Percentiles rank a stretch among this genome's conserved stretches.
phyloP scores from a whole-genome alignment of 2,888 invertebrate genomes.

The Phyto melanocephala region DNA sequence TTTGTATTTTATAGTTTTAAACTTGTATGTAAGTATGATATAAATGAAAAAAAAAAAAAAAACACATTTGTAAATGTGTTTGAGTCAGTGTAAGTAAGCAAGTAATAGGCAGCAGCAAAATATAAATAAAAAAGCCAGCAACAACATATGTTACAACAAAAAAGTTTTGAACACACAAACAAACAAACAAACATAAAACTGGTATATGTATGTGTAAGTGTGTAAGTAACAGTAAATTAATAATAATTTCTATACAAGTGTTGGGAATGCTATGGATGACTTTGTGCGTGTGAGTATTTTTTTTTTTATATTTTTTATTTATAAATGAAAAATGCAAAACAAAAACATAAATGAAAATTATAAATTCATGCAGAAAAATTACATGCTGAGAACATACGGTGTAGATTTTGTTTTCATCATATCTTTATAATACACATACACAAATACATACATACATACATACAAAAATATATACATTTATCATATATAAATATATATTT shows the following conservation, averaged over 20 bases:
- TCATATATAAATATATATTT: too few species aligned
- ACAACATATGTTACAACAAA: conserved; percentile 38
- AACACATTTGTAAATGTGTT: neutral
- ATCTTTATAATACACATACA: too few species aligned
- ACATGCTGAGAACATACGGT: conserved; percentile 54
- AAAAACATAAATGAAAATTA: conserved; percentile 42
- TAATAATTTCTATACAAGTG: conserved; percentile 10
- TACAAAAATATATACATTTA: too few species aligned
- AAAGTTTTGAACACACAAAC: neutral
- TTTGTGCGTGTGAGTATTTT: neutral
- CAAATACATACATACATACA: too few species aligned
- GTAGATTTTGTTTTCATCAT: neutral
- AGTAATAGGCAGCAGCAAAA: neutral
- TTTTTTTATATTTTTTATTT: conserved; percentile 6
- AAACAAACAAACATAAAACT: neutral
- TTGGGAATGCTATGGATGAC: neutral
- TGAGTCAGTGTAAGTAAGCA: neutral
- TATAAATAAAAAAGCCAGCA: neutral
- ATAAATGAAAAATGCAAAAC: conserved; percentile 13
- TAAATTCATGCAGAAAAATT: conserved; percentile 57
- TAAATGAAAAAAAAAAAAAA: neutral
- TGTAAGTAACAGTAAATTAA: neutral
- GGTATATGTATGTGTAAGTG: neutral
- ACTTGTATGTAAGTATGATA: neutral
- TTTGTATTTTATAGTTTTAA: neutral